A percentile compares a stretch with the other conserved stretches of the same genome.
These are phyloP conservation scores for Percina caprodes DNA, from an alignment of 2,113 vertebrate species.

Conservation along the genomic window DNA sequence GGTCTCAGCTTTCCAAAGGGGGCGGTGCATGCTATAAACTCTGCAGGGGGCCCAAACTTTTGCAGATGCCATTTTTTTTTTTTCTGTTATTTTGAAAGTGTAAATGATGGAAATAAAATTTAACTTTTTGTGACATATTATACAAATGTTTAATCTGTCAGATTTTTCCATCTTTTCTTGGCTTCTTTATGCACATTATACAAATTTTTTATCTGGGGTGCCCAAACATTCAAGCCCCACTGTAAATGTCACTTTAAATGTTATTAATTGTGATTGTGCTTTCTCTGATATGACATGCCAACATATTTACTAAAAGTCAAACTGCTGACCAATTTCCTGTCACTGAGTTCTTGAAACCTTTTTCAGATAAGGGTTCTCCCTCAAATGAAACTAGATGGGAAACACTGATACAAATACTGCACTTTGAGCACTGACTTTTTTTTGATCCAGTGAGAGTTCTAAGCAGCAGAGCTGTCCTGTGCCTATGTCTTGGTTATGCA, in stretches of 20 bases:
- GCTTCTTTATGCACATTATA: too few relatives aligned
- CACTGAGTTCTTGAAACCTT: conserved; percentile 7
- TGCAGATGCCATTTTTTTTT: too few relatives aligned
- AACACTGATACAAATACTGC: conserved; percentile 21
- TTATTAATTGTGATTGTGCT: background rate
- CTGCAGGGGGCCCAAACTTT: too few relatives aligned
- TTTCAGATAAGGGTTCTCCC: conserved; percentile 5
- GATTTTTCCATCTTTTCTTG: too few relatives aligned
- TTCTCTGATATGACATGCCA: background rate
- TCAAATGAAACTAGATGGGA: conserved; percentile 12
- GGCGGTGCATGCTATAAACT: too few relatives aligned
- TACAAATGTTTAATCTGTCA: too few relatives aligned
- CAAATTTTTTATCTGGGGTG: too few relatives aligned
- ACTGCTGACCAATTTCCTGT: background rate
- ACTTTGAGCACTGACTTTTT: background rate
- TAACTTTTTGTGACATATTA: too few relatives aligned
- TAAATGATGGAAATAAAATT: too few relatives aligned
- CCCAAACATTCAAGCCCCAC: too few relatives aligned
- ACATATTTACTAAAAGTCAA: background rate
- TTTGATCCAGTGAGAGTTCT: background rate
- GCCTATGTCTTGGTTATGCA: conserved; percentile 57
- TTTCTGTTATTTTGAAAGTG: too few relatives aligned
- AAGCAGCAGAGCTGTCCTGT: conserved; percentile 19
- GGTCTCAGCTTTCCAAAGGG: too few relatives aligned
- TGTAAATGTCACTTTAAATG: background rate